phyloP scores from a whole-genome alignment of 1,140 invertebrate species.

The Pogonomyrmex californicus region DNA sequence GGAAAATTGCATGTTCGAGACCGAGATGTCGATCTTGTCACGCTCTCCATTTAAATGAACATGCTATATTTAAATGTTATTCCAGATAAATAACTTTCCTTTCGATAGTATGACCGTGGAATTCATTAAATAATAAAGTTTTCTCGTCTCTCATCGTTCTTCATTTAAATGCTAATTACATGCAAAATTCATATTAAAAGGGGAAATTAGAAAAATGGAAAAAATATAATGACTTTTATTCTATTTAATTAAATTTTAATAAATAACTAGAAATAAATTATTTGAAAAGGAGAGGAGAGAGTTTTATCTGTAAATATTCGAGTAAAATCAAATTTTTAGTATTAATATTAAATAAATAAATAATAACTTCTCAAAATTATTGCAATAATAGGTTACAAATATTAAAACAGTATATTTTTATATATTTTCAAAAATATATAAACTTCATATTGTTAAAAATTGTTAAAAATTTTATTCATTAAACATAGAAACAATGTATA shows the following conservation, averaged over 20 bases:
- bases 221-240: neutral
- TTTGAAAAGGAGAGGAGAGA: neutral
- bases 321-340: neutral
- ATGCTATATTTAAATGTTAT: neutral
- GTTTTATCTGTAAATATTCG: neutral
- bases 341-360: neutral
- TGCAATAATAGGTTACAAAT: neutral
- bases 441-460: neutral
- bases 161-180: constrained; percentile 13
- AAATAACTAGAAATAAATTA: neutral
- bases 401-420: too few relatives aligned
- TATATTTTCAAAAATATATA: neutral
- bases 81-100: neutral
- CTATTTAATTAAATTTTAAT: neutral
- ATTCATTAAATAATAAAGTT: constrained; percentile 1
- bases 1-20: neutral
- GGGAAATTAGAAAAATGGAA: neutral
- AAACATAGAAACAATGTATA: neutral
- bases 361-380: neutral
- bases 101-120: neutral
- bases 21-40: neutral
- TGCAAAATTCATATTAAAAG: constrained; percentile 1
- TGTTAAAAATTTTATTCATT: neutral
- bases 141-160: neutral
- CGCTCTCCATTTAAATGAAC: constrained; percentile 1